A percentile compares a stretch with the other conserved stretches of the same genome.
These are phyloP conservation scores for Tokudaia muenninki DNA, from an alignment of 2,797 vertebrate species.

Conservation along the genomic window DNA sequence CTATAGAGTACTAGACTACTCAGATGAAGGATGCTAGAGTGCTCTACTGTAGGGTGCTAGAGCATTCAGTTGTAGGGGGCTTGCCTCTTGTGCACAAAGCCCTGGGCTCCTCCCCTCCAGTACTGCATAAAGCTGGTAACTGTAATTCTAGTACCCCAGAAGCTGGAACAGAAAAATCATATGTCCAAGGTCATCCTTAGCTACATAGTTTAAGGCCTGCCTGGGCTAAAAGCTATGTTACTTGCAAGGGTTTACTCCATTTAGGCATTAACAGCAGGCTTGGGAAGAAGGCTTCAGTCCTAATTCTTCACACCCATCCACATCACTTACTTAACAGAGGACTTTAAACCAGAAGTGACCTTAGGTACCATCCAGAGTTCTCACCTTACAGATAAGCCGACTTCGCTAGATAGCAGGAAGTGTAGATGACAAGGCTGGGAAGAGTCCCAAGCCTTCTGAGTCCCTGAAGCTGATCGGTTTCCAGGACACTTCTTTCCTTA, in stretches of 20 bases:
- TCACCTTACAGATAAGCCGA: slow-evolving; percentile 14
- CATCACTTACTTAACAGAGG: neutral
- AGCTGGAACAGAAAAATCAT: neutral
- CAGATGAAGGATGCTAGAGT: neutral
- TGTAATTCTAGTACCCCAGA: neutral
- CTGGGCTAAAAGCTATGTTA: neutral
- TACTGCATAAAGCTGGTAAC: neutral
- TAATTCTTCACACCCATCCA: neutral
- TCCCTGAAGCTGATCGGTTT: neutral
- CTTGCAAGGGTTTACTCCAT: neutral
- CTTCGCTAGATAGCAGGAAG: slow-evolving; percentile 35
- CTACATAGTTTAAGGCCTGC: neutral
- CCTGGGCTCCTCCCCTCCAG: neutral
- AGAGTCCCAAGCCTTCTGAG: neutral
- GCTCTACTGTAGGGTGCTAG: neutral
- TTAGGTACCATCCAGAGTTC: neutral
- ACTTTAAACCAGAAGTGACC: slow-evolving; percentile 59
- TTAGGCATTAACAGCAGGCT: neutral
- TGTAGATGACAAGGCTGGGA: neutral
- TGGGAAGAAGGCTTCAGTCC: neutral
- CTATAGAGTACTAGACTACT: neutral
- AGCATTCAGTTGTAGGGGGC: neutral
- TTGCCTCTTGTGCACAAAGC: no score
- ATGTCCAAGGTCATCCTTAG: neutral
- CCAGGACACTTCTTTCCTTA: neutral